Conservation (phyloP, 2,888 invertebrate species). For the Mimachlamys varia region DNA sequence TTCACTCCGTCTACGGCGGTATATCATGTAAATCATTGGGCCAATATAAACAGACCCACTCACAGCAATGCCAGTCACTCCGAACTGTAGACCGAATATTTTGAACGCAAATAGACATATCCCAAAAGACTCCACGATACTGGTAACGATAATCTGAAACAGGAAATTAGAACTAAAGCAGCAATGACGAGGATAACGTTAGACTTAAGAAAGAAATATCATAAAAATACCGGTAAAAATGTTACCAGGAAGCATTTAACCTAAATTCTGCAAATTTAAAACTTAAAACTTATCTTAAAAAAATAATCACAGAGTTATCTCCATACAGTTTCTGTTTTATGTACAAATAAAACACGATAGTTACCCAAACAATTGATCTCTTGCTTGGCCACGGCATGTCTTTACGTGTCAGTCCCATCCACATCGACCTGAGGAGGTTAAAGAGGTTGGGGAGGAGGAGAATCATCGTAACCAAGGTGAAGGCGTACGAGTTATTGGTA, state of each 20-base stretch:
- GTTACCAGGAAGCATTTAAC: too few relatives aligned
- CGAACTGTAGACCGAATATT: conserved; percentile 56
- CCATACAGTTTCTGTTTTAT: too few relatives aligned
- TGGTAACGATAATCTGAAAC: conserved; percentile 66
- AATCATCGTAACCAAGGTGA: conserved; percentile 59
- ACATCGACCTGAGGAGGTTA: conserved; percentile 62
- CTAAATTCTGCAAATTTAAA: too few relatives aligned
- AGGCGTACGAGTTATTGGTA: conserved; percentile 43
- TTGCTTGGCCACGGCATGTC: conserved; percentile 70
- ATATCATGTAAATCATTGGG: conserved; percentile 54
- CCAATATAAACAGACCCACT: conserved; percentile 65
- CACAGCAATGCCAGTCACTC: conserved; percentile 56
- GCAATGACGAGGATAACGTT: too few relatives aligned
- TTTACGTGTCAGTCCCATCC: conserved; percentile 60
- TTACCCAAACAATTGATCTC: conserved; percentile 60
- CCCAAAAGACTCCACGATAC: conserved; percentile 67
- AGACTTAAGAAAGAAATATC: too few relatives aligned
- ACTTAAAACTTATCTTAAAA: too few relatives aligned
- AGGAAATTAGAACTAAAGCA: neutral
- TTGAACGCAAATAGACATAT: conserved; percentile 67
- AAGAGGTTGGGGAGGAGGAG: conserved; percentile 63
- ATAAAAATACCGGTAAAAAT: too few relatives aligned
- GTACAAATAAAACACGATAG: conserved; percentile 39
- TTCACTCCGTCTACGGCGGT: neutral
- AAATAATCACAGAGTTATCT: too few relatives aligned